Evolutionary conservation across 2,797 vertebrate species (phyloP), one percentile per base, ranked within the genome.

Genomic region (Petrocephalus sullivani): DNA sequence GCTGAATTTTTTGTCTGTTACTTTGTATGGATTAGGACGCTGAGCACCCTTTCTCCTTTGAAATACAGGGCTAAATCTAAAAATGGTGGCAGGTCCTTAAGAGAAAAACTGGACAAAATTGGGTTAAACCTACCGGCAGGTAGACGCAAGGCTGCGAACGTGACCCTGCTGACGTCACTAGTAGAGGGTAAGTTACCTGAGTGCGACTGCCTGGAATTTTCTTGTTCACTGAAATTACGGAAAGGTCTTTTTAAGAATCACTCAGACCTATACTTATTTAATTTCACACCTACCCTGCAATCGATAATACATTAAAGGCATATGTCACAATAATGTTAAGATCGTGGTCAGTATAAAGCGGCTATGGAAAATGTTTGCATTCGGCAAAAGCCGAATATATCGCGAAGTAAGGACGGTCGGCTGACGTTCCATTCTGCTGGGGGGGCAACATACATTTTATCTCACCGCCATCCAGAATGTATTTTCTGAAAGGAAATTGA

Each of bases 81-180:
- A 97, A 99, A 99, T n/a, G 98, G 98, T 92, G 98, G 98, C 92
- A 96, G 98, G 95, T 99, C 98, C 93, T 95, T 99, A 94, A 96
- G 98, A 95, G 98, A 99, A 96, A 99, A 99, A 95, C 92, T 99
- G 96, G 98, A 99, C 96, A 99, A 99, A 97, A 99, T 99, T 95
- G 98, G 98, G 95, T 95, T 99, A 96, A 99, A 99, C 95, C 95
- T 99, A 95, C 98, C 98, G 89, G 98, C 98, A 0, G 98, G 98
- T 92, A 97, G 98, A 95, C 98, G 98, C 94, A 99, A 99, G 95
- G 98, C 98, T 92, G 98, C 98, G 91, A 99, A 99, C 16, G 98
- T 99, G 92, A 99, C 98, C 90, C 95, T 99, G 91, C 96, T 99
- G 92, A 99, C 98, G 88, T 99, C 98, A 91, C 96, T 99, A 85